Evolutionary conservation across 2,888 invertebrate species (phyloP), one percentile per base, ranked within the genome.

Genomic region (Chromoteleia sp.): DNA sequence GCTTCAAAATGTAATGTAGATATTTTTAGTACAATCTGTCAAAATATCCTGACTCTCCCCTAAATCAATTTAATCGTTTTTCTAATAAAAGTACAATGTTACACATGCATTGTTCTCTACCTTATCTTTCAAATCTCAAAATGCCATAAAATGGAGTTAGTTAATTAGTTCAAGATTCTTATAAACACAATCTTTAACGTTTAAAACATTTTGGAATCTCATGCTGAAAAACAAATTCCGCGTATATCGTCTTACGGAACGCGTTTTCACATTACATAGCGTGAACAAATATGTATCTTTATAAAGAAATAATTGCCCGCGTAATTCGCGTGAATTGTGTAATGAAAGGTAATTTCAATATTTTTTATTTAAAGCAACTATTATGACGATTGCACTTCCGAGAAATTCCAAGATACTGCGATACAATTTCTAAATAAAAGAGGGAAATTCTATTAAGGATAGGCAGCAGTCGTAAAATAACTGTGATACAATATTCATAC

Each of bases 221-320:
- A 25, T 52, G 52, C 8, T 14, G 25, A 39, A 58, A 58, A 58
- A 1, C 5, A 12, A 19, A 56, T 58, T 21, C 41, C 58, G 7
- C 21, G 12, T 3, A 1, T 1, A 59, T 59, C 29, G 21, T 30
- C 17, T 45, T 45, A 45, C 30, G 45, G 45, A 61, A 45, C 17
- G 7, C 43, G 30, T 61, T 61, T 61, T 61, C 45, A 61, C 30
- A 17, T 30, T 45, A 10, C 45, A 45, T 61, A 61, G 45, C 45
- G 61, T 61, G 45, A 43, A 30, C 19, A 39, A n/a, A 39, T n/a
- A 30, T 30, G 10, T 30, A 15, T 30, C 14, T 25, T 58, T 58
- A 41, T 41, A 58, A 7, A 58, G 14, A 45, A 25, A 30, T 61
- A 61, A 45, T 61, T 61, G 17, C 10, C 15, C 29, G 12, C 15